Conservation (phyloP, 2,797 vertebrate species). For the Adrianichthys oophorus region DNA sequence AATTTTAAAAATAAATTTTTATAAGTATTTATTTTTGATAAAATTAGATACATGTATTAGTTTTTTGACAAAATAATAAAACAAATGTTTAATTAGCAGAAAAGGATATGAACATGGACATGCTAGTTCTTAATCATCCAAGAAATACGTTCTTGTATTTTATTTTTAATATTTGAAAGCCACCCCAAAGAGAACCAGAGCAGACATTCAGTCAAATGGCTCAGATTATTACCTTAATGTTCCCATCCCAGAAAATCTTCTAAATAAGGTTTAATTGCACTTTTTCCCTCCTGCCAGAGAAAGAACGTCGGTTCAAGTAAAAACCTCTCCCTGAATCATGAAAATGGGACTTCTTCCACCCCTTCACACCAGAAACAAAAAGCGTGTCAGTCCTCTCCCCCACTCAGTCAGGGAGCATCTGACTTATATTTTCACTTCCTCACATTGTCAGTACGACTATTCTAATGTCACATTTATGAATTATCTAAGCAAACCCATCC, state of each 20-base stretch:
- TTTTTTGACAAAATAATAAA: no score
- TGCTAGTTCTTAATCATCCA: no score
- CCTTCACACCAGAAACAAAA: constrained; percentile 14
- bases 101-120: no score
- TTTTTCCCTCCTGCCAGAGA: constrained; percentile 11
- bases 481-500: constrained; percentile 55
- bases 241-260: constrained; percentile 13
- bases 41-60: no score
- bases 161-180: not conserved
- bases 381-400: constrained; percentile 7
- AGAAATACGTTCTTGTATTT: no score
- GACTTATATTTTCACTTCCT: constrained; percentile 52
- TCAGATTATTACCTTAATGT: constrained; percentile 15
- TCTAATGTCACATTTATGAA: constrained; percentile 68
- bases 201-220: constrained; percentile 13
- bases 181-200: not conserved
- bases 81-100: no score
- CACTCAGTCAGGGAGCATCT: constrained; percentile 41
- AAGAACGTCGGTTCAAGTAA: constrained; percentile 12
- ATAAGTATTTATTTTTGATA: no score
- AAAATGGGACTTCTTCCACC: constrained; percentile 10
- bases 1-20: no score
- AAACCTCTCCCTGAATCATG: constrained; percentile 11
- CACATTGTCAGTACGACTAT: constrained; percentile 56
- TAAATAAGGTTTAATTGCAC: constrained; percentile 14